Base-by-base conservation (phyloP, 2,113 vertebrate species). In the Anguilla japonica region DNA sequence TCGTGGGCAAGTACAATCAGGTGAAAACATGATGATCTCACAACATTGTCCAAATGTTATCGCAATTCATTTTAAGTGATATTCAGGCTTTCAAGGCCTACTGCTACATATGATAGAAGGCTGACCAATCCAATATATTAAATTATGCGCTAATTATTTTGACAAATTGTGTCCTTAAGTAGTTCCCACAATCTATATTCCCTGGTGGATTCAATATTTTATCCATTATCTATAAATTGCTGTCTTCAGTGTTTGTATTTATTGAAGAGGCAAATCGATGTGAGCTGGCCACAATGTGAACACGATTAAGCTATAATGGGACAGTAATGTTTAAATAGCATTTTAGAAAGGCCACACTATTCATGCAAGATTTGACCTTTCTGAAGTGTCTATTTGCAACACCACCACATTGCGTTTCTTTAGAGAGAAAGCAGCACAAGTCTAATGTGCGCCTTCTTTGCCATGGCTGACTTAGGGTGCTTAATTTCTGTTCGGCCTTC, bases 321-420 rank as follows among this genome's bases (percentile, higher is more conserved):
- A 81, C 87, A 2, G 80, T 16, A 85, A 89, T 81, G 41, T 26
- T 87, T 92, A 89, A 88, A 87, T 88, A 91, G 90, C 87, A 83
- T 41, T 43, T 88, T 57, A 53, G 82, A 89, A 71, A 81, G 0
- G 3, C 22, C 84, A 43, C 53, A 56, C 34, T 0, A 26, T 84
- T 84, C 83, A 43, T 83, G 78, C 60, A 43, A 0, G 46, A n/a
- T 83, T 79, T 86, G 85, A 87, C 91, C 87, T 90, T 80, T 60
- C 60, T 87, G 83, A 92, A 90, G 71, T 89, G 86, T 92, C 88
- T 88, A 83, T 91, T 89, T 92, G 85, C 87, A 43, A 63, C 53
- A 63, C 81, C 82, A 60, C 81, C 86, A 83, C 50, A 22, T 75
- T 75, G 67, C 4, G 22, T 53, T 53, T 53, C 50, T 13, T 53